These are phyloP conservation scores for Flexamia atlantica DNA, from an alignment of 2,888 invertebrate genomes.

Conservation along the genomic window DNA sequence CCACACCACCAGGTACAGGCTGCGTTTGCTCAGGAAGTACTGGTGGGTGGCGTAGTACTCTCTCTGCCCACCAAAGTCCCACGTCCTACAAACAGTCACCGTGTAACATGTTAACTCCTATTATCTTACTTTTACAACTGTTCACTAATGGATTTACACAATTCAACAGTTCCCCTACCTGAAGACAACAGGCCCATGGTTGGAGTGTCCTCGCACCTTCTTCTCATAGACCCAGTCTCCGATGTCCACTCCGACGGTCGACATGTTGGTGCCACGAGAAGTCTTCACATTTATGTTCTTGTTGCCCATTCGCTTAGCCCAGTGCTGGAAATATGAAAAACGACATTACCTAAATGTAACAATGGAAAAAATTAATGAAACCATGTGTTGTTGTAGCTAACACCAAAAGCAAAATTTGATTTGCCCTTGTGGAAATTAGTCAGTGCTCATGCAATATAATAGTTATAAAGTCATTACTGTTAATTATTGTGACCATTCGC, in stretches of 20 bases:
- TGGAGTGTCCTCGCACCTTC: slow-evolving; percentile 84
- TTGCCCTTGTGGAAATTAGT: too few species aligned
- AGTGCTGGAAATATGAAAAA: slow-evolving; percentile 81
- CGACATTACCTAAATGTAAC: not conserved
- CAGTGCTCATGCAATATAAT: too few species aligned
- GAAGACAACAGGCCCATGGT: slow-evolving; percentile 91
- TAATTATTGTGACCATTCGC: too few species aligned
- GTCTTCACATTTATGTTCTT: slow-evolving; percentile 87
- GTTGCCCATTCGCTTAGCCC: slow-evolving; percentile 97
- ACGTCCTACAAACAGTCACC: slow-evolving; percentile 81
- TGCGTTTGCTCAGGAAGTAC: slow-evolving; percentile 97
- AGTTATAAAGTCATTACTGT: too few species aligned
- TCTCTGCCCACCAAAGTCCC: slow-evolving; percentile 99
- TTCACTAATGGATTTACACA: not conserved
- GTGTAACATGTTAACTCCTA: not conserved
- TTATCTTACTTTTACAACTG: too few species aligned
- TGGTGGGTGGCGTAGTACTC: slow-evolving; percentile 99
- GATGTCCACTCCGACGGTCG: slow-evolving; percentile 98
- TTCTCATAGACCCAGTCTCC: slow-evolving; percentile 96
- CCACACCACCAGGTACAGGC: slow-evolving; percentile 97
- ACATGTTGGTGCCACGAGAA: slow-evolving; percentile 88
- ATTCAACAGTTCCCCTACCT: too few species aligned
- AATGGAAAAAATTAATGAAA: too few species aligned
- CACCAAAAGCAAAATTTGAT: too few species aligned
- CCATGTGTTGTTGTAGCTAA: too few species aligned